These are phyloP conservation scores for Apocheima hispidaria DNA, from an alignment of 2,888 invertebrate genomes.

Conservation along the genomic window DNA sequence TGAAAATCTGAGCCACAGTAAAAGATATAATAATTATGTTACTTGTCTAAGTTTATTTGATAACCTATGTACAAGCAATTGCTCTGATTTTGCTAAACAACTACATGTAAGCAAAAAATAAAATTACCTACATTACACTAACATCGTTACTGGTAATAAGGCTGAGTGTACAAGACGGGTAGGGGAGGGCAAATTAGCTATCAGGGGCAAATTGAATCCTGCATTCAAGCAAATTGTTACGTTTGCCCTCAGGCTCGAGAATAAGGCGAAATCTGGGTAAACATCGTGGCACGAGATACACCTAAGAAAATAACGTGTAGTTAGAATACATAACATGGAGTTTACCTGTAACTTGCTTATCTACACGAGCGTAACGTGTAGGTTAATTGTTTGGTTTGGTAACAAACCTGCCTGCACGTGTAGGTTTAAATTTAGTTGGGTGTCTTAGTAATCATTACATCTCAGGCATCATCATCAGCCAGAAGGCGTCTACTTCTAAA, in stretches of 20 bases:
- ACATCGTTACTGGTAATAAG: slow-evolving; percentile 45
- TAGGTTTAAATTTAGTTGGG: neutral
- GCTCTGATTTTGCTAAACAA: neutral
- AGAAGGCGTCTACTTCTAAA: no score
- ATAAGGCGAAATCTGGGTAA: slow-evolving; percentile 53
- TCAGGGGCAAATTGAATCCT: slow-evolving; percentile 77
- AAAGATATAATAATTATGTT: no score
- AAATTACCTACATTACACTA: slow-evolving; percentile 25
- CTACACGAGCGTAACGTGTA: slow-evolving; percentile 16
- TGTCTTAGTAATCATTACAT: neutral
- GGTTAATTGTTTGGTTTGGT: slow-evolving; percentile 25
- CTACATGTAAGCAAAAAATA: slow-evolving; percentile 8
- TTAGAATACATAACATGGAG: slow-evolving; percentile 14
- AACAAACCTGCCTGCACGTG: slow-evolving; percentile 15
- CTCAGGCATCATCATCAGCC: no score
- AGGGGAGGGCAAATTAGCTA: slow-evolving; percentile 82
- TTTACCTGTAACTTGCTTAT: slow-evolving; percentile 26
- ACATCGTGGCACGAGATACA: slow-evolving; percentile 24
- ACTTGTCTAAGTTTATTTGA: no score
- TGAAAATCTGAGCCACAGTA: no score
- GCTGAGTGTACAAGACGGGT: slow-evolving; percentile 56
- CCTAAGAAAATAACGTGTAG: slow-evolving; percentile 32
- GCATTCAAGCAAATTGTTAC: slow-evolving; percentile 72
- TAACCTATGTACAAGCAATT: neutral
- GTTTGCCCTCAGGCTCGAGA: slow-evolving; percentile 55